A percentile compares a stretch with the other conserved stretches of the same genome.
Evolutionary conservation across 2,797 vertebrate genomes (phyloP).

Genomic region (Coccyzus lansbergi): DNA sequence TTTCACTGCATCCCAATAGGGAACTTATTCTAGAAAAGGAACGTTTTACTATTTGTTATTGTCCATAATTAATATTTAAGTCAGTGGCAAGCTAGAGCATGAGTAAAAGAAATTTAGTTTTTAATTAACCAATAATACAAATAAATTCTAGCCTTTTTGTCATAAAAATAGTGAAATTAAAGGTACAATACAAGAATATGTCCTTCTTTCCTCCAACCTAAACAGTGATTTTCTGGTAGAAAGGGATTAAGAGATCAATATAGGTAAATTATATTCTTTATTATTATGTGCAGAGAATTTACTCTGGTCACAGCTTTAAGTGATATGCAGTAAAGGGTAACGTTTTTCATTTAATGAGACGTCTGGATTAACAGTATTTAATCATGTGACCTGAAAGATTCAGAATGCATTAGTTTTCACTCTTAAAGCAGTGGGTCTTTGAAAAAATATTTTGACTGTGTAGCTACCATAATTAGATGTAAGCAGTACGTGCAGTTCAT

Average conservation of each 20-base stretch:
- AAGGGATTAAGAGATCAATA: constrained; percentile 22
- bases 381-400: neutral
- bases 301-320: constrained; percentile 19
- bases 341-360: constrained; percentile 36
- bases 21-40: constrained; percentile 38
- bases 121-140: constrained; percentile 55
- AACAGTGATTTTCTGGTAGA: neutral
- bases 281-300: neutral
- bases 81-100: neutral
- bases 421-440: neutral
- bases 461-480: neutral
- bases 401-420: constrained; percentile 16
- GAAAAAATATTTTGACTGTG: neutral
- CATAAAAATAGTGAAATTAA: constrained; percentile 12
- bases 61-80: constrained; percentile 64
- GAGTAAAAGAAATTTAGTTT: constrained; percentile 25
- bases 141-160: neutral
- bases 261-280: neutral
- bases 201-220: neutral
- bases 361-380: neutral
- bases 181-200: neutral
- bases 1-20: constrained; percentile 26
- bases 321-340: neutral
- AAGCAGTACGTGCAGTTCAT: neutral
- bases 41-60: constrained; percentile 32